phyloP scores from a whole-genome alignment of 2,888 invertebrate species.

The Hirtodrosophila histrioides region DNA sequence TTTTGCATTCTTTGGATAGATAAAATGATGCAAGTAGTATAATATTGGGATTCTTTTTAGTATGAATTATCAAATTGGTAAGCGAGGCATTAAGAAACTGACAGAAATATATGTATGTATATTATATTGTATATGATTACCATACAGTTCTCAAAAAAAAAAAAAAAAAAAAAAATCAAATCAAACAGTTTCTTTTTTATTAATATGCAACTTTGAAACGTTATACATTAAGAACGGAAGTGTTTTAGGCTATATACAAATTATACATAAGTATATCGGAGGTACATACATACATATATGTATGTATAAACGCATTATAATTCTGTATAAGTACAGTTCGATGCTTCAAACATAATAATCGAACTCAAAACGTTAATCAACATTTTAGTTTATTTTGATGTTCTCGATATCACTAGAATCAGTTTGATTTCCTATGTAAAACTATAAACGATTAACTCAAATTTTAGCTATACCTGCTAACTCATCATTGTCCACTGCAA shows the following conservation, averaged over 20 bases:
- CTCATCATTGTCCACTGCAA: too few species aligned
- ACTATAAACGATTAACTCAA: too few species aligned
- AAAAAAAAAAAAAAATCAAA: too few species aligned
- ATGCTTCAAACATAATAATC: neutral
- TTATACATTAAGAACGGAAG: neutral
- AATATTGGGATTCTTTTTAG: constrained; percentile 3
- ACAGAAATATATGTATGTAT: constrained; percentile 26
- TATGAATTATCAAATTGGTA: constrained; percentile 14
- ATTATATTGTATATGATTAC: constrained; percentile 32
- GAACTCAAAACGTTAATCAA: neutral
- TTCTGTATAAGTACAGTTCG: too few species aligned
- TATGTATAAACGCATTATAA: too few species aligned
- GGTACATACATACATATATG: too few species aligned
- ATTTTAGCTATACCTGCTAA: too few species aligned
- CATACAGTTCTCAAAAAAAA: neutral
- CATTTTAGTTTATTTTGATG: too few species aligned
- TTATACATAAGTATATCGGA: too few species aligned
- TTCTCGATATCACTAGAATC: too few species aligned
- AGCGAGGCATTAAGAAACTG: constrained; percentile 4
- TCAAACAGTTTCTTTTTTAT: constrained; percentile 12
- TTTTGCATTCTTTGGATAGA: constrained; percentile 7
- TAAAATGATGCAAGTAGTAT: constrained; percentile 7
- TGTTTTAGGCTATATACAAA: neutral
- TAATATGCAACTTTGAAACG: constrained; percentile 5
- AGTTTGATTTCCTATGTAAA: too few species aligned